Evolutionary conservation across 2,888 invertebrate species (phyloP), one percentile per base, ranked within the genome.

Genomic region (Ochropleura plecta): DNA sequence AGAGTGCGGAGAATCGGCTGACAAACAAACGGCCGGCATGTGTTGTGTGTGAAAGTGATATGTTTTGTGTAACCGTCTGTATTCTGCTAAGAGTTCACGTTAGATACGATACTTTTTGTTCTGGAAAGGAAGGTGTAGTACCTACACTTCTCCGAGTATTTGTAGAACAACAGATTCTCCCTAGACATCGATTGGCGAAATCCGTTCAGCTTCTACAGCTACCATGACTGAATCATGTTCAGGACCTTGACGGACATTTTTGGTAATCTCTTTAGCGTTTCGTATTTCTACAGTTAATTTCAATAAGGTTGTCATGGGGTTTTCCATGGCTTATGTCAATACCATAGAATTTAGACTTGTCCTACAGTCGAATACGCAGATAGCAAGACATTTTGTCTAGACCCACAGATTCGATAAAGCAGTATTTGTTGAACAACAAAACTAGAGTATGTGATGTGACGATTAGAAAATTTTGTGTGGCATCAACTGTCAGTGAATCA

Each of bases 11-110:
- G 77, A 79, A 81, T 81, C 20, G 83, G 78, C 76, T 72, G 77
- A 83, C 84, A 84, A 83, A 84, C 87, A 82, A 82, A 82, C 79
- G 70, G 76, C 62, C 80, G 81, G 18, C 10, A 20, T 62, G 62
- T 62, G 60, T 62, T 62, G 62, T 62, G 30, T 87, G 90, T 86
- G 91, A 92, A 91, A 92, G 92, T 91, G 89, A 90, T 91, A 87
- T 83, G 81, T 74, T 84, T 81, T 75, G 81, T 67, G 73, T 70
- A 81, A 64, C 66, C 66, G 83, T 44, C 60, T 66, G 70, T 70
- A 6, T 59, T 40, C 59, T 59, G 57, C 57, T 64, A 70, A 85
- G 72, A 86, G 67, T 78, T 80, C 80, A 73, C 68, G 81, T 85
- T 80, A 75, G 78, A 74, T 46, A 76, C 78, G 73, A 76, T 68